Percentiles rank a stretch among this genome's conserved stretches.
Evolutionary conservation across 2,113 vertebrate genomes (phyloP).

Genomic region (Spea multiplicata): DNA sequence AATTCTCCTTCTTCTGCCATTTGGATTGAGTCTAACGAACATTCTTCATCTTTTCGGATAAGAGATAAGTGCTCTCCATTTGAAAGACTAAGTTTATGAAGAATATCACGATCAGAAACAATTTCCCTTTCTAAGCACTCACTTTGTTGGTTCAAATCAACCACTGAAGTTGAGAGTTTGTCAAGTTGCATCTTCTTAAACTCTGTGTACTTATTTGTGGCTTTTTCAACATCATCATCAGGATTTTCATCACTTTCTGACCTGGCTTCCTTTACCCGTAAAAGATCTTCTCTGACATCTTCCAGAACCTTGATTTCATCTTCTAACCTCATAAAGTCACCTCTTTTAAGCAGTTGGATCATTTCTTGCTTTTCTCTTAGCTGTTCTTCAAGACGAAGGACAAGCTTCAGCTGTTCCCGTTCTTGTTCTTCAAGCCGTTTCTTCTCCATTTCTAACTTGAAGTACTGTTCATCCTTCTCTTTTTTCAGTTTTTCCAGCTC

Average conservation of each 20-base stretch:
- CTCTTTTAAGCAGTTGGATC: slow-evolving; percentile 66
- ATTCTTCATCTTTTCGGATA: slow-evolving; percentile 55
- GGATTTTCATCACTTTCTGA: slow-evolving; percentile 63
- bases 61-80: slow-evolving; percentile 56
- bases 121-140: slow-evolving; percentile 74
- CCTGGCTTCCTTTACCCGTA: slow-evolving; percentile 76
- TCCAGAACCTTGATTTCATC: slow-evolving; percentile 77
- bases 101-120: slow-evolving; percentile 58
- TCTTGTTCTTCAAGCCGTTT: slow-evolving; percentile 85
- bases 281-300: slow-evolving; percentile 77
- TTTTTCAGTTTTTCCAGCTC: slow-evolving; percentile 83
- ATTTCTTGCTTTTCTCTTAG: slow-evolving; percentile 79
- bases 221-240: slow-evolving; percentile 65
- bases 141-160: slow-evolving; percentile 70
- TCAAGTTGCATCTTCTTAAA: slow-evolving; percentile 83
- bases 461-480: slow-evolving; percentile 79
- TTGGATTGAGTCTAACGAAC: slow-evolving; percentile 46
- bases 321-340: slow-evolving; percentile 70
- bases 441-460: slow-evolving; percentile 73
- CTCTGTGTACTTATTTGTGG: slow-evolving; percentile 66
- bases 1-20: slow-evolving; percentile 64
- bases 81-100: slow-evolving; percentile 58
- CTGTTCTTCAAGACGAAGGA: slow-evolving; percentile 83
- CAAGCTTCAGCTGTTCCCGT: slow-evolving; percentile 76
- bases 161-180: slow-evolving; percentile 70